Evolutionary conservation across 2,888 invertebrate species (phyloP), one percentile per base, ranked within the genome.

Genomic region (Lepidochrysops patricia): DNA sequence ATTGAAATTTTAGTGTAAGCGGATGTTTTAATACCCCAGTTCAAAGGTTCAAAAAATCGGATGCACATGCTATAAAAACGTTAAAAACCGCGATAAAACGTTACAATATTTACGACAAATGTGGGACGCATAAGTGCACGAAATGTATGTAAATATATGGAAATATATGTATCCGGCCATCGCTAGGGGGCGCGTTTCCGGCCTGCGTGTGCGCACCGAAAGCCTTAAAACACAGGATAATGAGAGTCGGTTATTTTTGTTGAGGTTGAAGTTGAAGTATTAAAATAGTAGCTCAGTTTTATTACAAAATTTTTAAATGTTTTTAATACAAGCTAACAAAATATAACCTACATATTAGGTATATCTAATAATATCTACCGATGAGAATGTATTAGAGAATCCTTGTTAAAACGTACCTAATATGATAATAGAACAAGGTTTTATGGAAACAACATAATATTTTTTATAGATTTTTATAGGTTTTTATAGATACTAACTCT

Each of bases 101-200:
- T 15, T 27, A 26, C 52, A 52, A 52, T 54, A 54, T 54, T 13
- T 54, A 32, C 29, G 54, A 29, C 54, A 27, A 52, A 52, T 13
- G 13, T 25, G 58, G 49, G 35, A 54, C 57, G 49, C 63, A 66
- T 66, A 66, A 66, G 64, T 70, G 72, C 71, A 69, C 63, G 65
- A 69, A 63, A 69, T 68, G 57, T 67, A 72, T 72, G 72, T 66
- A 72, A 77, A 80, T 78, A 63, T 67, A 80, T 80, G 79, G 69
- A 71, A 80, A 80, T 79, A 64, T 67, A 77, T 80, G 79, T 80
- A 80, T 80, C 80, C 67, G 65, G 60, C 65, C 69, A 79, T 80
- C 80, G 71, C 66, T 64, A 63, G 71, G 71, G 69, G 70, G 76
- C 75, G 80, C 80, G 79, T 80, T 80, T 80, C 79, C 80, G 75